Evolutionary conservation across 2,888 invertebrate species (phyloP).

Genomic region (Dichetophora obliterata): DNA sequence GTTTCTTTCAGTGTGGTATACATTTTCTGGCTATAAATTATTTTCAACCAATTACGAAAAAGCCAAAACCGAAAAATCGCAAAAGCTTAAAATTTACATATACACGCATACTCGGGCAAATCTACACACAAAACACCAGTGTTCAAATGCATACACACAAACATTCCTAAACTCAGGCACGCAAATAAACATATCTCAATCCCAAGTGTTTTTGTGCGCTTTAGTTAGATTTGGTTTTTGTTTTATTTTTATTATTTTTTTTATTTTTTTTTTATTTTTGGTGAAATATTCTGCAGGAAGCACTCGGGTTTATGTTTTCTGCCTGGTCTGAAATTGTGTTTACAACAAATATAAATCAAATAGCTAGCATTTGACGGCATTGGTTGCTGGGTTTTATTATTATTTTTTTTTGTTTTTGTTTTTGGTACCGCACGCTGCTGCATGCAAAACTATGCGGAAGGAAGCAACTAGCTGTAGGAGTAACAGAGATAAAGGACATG

Average conservation of each 20-base stretch:
- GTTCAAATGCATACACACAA: too few species aligned
- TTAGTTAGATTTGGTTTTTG: not conserved
- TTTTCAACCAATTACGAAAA: conserved; percentile 32
- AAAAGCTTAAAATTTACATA: conserved; percentile 25
- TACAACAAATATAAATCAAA: conserved; percentile 46
- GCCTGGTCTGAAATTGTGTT: conserved; percentile 42
- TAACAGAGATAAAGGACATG: not conserved
- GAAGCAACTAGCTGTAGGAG: not conserved
- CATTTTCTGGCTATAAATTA: conserved; percentile 17
- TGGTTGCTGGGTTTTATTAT: conserved; percentile 17
- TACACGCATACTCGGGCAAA: not conserved
- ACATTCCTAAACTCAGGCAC: too few species aligned
- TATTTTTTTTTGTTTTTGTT: not conserved
- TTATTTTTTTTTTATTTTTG: not conserved
- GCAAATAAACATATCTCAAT: not conserved
- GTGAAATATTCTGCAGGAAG: not conserved
- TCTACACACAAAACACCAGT: not conserved
- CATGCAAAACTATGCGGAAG: not conserved
- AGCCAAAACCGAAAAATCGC: conserved; percentile 25
- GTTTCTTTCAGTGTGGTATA: not conserved
- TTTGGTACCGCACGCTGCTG: not conserved
- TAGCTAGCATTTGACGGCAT: conserved; percentile 18
- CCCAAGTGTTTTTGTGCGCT: conserved; percentile 8
- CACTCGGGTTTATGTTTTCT: conserved; percentile 19
- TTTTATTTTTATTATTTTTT: too few species aligned